phyloP scores from a whole-genome alignment of 2,888 invertebrate genomes.

The Steinernema carpocapsae region DNA sequence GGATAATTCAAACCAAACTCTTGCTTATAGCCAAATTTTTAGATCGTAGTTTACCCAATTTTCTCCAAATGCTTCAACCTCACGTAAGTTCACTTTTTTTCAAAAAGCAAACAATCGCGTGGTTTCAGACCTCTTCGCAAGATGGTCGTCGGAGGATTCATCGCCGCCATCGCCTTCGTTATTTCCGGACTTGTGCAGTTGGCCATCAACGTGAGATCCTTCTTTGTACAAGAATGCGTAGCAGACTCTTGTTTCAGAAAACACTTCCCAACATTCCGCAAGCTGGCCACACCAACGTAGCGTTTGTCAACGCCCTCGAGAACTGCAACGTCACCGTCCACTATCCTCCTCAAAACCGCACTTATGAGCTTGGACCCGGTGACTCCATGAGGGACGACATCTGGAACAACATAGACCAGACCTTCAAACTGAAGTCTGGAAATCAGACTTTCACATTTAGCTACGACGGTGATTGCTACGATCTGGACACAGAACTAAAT shows the following conservation, averaged over 20 bases:
- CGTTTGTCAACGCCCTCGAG: constrained; percentile 55
- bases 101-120: neutral
- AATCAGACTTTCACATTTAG: neutral
- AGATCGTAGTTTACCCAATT: constrained; percentile 66
- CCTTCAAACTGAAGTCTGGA: constrained; percentile 5
- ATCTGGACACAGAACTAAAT: neutral
- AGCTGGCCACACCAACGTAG: constrained; percentile 49
- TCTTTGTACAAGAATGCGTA: neutral
- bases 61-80: constrained; percentile 48
- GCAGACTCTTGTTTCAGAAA: constrained; percentile 42
- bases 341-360: neutral
- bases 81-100: constrained; percentile 49
- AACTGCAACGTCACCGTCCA: constrained; percentile 41
- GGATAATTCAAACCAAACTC: neutral
- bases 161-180: constrained; percentile 85
- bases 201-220: constrained; percentile 56
- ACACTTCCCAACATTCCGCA: constrained; percentile 55
- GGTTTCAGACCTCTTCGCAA: constrained; percentile 81
- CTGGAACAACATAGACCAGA: constrained; percentile 1
- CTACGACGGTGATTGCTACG: neutral
- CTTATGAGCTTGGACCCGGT: neutral
- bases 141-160: constrained; percentile 83
- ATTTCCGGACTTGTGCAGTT: constrained; percentile 80
- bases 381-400: constrained; percentile 13
- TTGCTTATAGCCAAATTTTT: neutral